Evolutionary conservation across 2,113 vertebrate species (phyloP).

Genomic region (Natator depressus): DNA sequence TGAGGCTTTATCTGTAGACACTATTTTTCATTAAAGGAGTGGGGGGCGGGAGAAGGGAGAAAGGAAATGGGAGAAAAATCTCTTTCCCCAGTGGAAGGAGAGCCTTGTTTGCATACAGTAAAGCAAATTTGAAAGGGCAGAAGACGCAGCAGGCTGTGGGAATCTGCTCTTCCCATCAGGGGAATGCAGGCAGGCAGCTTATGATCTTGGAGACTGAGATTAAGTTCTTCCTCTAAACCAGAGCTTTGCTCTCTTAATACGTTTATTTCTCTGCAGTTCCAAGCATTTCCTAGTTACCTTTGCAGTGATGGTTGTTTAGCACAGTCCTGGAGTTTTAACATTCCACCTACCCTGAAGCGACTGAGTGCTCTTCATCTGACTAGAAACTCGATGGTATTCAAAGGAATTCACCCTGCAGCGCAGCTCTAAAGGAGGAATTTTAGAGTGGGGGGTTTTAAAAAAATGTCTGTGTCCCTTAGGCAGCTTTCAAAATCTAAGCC

Average conservation of each 20-base stretch:
- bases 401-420: conserved; percentile 18
- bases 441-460: conserved; percentile 11
- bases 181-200: conserved; percentile 21
- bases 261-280: conserved; percentile 19
- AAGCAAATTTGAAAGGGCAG: conserved; percentile 15
- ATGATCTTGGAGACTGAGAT: conserved; percentile 25
- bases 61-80: not conserved
- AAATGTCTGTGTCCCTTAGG: not conserved
- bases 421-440: not conserved
- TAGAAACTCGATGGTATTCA: not conserved
- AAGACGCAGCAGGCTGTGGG: not conserved
- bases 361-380: not conserved
- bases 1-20: not conserved
- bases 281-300: conserved; percentile 10
- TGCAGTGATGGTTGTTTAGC: not conserved
- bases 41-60: not conserved
- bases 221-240: not conserved
- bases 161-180: conserved; percentile 6
- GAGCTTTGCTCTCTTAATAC: conserved; percentile 28
- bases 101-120: not conserved
- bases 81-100: not conserved
- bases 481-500: not conserved
- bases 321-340: conserved; percentile 21
- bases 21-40: not conserved
- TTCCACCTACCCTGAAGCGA: conserved; percentile 28